Evolutionary conservation across 2,797 vertebrate genomes (phyloP).

Genomic region (Echeneis naucrates): DNA sequence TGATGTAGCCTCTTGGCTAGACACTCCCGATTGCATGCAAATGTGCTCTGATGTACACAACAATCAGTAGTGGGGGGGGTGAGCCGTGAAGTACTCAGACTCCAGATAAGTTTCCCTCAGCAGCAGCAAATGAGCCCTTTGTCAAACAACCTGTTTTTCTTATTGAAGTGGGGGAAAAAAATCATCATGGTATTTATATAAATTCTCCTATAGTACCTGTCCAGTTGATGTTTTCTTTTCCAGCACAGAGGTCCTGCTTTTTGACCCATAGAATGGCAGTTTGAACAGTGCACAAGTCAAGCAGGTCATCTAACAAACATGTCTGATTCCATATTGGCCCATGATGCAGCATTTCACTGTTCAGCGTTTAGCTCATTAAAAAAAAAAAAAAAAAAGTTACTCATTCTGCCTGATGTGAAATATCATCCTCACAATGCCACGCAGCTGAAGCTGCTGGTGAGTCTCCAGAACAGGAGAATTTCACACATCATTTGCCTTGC

Average conservation of each 20-base stretch:
- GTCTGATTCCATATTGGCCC: constrained; percentile 26
- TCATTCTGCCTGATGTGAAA: constrained; percentile 25
- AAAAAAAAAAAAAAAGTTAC: no score
- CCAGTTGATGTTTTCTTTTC: neutral
- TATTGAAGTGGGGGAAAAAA: no score
- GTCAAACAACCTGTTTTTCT: neutral
- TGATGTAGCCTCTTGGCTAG: constrained; percentile 66
- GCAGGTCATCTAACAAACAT: neutral
- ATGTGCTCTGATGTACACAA: constrained; percentile 71
- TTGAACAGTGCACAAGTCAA: constrained; percentile 3
- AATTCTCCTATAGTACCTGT: neutral
- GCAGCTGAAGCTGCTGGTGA: constrained; percentile 67
- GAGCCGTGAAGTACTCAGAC: constrained; percentile 10
- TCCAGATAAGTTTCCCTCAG: constrained; percentile 37
- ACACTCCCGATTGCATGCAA: constrained; percentile 67
- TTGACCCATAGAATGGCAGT: constrained; percentile 30
- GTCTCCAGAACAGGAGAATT: constrained; percentile 50
- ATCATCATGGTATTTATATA: no score
- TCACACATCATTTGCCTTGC: constrained; percentile 73
- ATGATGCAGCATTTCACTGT: constrained; percentile 36
- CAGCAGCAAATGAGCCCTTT: constrained; percentile 20
- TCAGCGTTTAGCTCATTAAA: constrained; percentile 17
- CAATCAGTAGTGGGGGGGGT: constrained; percentile 45
- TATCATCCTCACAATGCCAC: constrained; percentile 33
- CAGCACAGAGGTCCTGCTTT: neutral